Evolutionary conservation across 2,797 vertebrate genomes (phyloP).

Genomic region (Peromyscus melanophrys): DNA sequence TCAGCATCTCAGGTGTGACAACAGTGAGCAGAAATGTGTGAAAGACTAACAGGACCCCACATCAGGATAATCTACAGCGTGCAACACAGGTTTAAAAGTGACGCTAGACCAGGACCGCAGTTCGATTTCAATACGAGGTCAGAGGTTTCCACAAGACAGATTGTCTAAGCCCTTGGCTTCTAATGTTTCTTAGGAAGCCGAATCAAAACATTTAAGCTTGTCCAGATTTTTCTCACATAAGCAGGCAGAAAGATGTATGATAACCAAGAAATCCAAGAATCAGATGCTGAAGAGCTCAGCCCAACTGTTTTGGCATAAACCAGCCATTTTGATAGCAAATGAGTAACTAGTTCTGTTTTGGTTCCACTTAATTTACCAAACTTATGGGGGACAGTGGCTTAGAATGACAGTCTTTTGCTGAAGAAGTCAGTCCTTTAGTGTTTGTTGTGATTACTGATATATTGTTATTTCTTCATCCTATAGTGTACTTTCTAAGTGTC

Average conservation of each 20-base stretch:
- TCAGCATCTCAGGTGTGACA: not conserved
- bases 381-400: not conserved
- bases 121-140: not conserved
- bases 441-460: not conserved
- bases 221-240: not conserved
- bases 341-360: not conserved
- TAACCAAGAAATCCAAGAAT: conserved; percentile 25
- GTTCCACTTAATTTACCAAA: not conserved
- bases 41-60: not conserved
- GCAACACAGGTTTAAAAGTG: not conserved
- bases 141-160: not conserved
- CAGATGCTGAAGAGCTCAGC: too few species aligned
- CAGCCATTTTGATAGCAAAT: not conserved
- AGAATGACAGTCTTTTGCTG: not conserved
- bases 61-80: not conserved
- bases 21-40: not conserved
- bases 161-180: not conserved
- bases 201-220: not conserved
- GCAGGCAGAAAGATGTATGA: not conserved
- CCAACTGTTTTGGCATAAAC: too few species aligned
- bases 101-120: not conserved
- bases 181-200: not conserved
- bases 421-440: conserved; percentile 9
- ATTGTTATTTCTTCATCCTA: not conserved
- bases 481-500: conserved; percentile 3